Percentiles rank a stretch among this genome's conserved stretches.
These are phyloP conservation scores for Dynastes grantii DNA, from an alignment of 2,888 invertebrate genomes.

Conservation along the genomic window DNA sequence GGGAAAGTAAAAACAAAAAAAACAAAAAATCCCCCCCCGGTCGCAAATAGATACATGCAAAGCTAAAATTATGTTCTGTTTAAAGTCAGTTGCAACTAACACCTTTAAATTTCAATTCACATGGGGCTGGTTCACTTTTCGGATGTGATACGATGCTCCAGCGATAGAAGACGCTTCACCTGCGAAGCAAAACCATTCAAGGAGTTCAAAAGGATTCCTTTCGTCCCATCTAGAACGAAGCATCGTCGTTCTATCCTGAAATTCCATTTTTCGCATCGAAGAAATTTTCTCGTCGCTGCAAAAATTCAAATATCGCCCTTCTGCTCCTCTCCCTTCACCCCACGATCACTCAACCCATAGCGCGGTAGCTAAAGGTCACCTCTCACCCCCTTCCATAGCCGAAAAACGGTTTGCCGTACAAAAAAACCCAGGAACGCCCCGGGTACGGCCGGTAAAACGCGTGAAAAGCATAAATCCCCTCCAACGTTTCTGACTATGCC, in stretches of 20 bases:
- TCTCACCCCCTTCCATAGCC: neutral
- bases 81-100: too few relatives aligned
- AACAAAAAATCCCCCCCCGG: too few relatives aligned
- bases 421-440: conserved; percentile 20
- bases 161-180: neutral
- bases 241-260: neutral
- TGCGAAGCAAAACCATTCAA: neutral
- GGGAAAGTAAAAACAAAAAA: too few relatives aligned
- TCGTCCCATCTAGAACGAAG: neutral
- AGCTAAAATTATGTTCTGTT: too few relatives aligned
- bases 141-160: too few relatives aligned
- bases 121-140: too few relatives aligned
- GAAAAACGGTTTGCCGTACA: conserved; percentile 16
- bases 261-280: neutral
- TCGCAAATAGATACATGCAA: too few relatives aligned
- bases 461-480: conserved; percentile 34
- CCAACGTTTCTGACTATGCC: neutral
- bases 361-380: neutral
- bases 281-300: conserved; percentile 4
- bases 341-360: neutral
- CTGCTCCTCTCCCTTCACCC: neutral
- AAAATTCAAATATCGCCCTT: conserved; percentile 2
- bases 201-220: neutral
- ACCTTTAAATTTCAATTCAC: too few relatives aligned
- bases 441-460: conserved; percentile 14